Base-by-base conservation (phyloP, 2,888 invertebrate genomes). In the Conchocele bisecta region DNA sequence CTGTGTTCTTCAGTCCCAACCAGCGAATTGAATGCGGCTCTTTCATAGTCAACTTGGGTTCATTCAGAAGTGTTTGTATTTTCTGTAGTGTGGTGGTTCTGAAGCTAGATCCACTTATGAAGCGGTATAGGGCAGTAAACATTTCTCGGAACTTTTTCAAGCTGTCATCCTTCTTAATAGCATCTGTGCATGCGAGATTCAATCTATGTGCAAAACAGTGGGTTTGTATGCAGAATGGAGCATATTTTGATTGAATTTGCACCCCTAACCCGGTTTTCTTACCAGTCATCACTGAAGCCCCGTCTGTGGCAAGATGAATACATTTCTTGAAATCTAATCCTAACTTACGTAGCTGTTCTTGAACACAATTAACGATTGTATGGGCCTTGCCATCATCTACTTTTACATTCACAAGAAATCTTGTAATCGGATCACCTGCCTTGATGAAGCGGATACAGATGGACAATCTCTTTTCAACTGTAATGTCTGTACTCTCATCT, bases 401-500 rank as follows among this genome's bases (percentile, higher is more conserved):
- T n/a, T n/a, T n/a, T n/a, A n/a, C n/a, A n/a, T n/a, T n/a, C n/a
- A n/a, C n/a, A n/a, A n/a, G n/a, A n/a, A n/a, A n/a, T n/a, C n/a
- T n/a, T n/a, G n/a, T n/a, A n/a, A n/a, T n/a, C n/a, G n/a, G n/a
- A n/a, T n/a, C n/a, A n/a, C n/a, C n/a, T n/a, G n/a, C n/a, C 17
- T 57, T 42, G 0, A 70, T 57, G 53, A 66, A 76, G 13, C 76
- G 24, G 0, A 73, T 46, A 59, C 76, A 76, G 4, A 76, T 44
- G 24, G 41, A 31, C 4, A 70, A 48, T n/a, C 61, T 31, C 22
- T 74, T 71, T 9, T 65, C 50, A 6, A 68, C 44, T n/a, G 58
- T 46, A 11, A 75, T 13, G 22, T 79, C 73, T 17, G 73, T 75
- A 31, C 63, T 68, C 42, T 76, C 68, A 72, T 75, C 75, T 3